A percentile compares a stretch with the other conserved stretches of the same genome.
Evolutionary conservation across 2,888 invertebrate genomes (phyloP).

Genomic region (Macrostomum cliftonense): DNA sequence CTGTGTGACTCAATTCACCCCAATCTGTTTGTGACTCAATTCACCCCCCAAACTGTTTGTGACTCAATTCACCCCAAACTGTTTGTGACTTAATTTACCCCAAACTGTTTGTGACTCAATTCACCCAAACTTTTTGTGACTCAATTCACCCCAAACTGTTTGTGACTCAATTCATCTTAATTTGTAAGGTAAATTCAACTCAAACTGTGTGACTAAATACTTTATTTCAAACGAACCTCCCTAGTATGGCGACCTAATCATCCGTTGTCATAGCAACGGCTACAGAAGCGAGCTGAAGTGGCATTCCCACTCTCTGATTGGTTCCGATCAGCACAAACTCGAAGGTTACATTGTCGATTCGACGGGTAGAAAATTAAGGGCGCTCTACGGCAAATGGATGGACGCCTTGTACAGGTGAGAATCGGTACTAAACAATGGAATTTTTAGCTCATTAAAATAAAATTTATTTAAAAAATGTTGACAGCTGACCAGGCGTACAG

Average conservation of each 20-base stretch:
- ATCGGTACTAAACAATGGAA: no score
- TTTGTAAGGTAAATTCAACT: conserved; percentile 74
- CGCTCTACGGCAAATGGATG: conserved; percentile 82
- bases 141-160: conserved; percentile 74
- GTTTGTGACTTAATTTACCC: no score
- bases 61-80: conserved; percentile 88
- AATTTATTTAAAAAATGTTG: no score
- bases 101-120: no score
- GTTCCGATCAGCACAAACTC: conserved; percentile 66
- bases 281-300: conserved; percentile 58
- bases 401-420: conserved; percentile 35
- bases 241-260: conserved; percentile 40
- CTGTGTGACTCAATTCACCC: no score
- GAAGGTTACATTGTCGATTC: conserved; percentile 55
- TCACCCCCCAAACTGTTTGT: no score
- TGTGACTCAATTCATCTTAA: no score
- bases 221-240: neutral
- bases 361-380: conserved; percentile 47
- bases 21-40: no score
- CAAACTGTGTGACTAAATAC: no score
- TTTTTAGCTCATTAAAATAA: no score
- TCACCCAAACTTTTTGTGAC: conserved; percentile 27
- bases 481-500: no score
- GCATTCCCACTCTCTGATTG: conserved; percentile 71
- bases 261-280: conserved; percentile 37